Conservation (phyloP, 2,113 vertebrate genomes). For the Lophius piscatorius region DNA sequence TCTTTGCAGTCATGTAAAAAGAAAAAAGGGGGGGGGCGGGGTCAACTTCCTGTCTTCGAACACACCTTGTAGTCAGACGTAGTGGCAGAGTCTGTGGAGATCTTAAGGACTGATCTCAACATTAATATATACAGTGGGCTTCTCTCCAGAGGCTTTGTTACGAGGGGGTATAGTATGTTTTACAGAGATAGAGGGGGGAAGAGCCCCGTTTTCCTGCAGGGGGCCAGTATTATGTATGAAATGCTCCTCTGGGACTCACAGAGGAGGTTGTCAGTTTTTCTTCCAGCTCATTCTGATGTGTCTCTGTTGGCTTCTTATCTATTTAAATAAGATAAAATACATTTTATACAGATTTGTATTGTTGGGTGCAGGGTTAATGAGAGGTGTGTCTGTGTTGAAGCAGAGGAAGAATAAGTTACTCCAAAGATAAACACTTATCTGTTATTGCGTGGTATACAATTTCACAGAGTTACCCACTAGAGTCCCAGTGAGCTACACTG, state of each 20-base stretch:
- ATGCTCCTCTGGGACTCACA: constrained; percentile 53
- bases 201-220: constrained; percentile 66
- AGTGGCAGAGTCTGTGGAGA: constrained; percentile 64
- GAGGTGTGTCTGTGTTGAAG: too few species aligned
- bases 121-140: constrained; percentile 63
- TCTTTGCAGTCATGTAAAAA: constrained; percentile 31
- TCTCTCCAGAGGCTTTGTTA: constrained; percentile 66
- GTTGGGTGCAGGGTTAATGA: too few species aligned
- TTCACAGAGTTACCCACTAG: too few species aligned
- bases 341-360: too few species aligned
- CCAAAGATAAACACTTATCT: too few species aligned
- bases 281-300: constrained; percentile 51
- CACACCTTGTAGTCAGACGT: constrained; percentile 59
- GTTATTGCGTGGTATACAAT: too few species aligned
- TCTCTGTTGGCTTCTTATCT: too few species aligned
- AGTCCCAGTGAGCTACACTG: too few species aligned
- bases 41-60: too few species aligned
- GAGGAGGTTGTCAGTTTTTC: constrained; percentile 57
- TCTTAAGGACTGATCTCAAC: constrained; percentile 72
- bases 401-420: too few species aligned
- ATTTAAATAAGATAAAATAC: too few species aligned
- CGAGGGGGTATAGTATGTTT: constrained; percentile 59
- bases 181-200: constrained; percentile 63
- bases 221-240: constrained; percentile 59
- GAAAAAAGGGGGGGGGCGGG: too few species aligned